Conservation (phyloP, 2,888 invertebrate genomes). For the Vesta saturnalis region DNA sequence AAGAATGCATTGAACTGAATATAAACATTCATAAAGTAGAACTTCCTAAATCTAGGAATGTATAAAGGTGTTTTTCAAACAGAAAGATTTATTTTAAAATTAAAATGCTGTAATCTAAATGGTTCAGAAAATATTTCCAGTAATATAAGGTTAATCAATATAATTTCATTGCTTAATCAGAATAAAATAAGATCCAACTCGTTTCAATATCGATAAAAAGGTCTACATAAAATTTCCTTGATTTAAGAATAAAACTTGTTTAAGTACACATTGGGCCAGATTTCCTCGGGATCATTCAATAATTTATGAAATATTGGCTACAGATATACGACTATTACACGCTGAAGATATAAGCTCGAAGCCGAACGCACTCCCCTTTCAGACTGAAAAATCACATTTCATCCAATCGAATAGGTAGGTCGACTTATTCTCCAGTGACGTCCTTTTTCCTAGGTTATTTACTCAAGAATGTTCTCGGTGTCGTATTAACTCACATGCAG, state of each 20-base stretch:
- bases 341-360: slow-evolving; percentile 32
- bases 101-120: too few relatives aligned
- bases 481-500: slow-evolving; percentile 23
- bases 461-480: slow-evolving; percentile 22
- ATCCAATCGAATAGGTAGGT: slow-evolving; percentile 34
- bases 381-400: slow-evolving; percentile 39
- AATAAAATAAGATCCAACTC: too few relatives aligned
- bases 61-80: too few relatives aligned
- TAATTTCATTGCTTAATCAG: too few relatives aligned
- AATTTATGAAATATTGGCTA: slow-evolving; percentile 28
- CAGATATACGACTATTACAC: slow-evolving; percentile 25
- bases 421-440: slow-evolving; percentile 33
- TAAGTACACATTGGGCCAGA: slow-evolving; percentile 13
- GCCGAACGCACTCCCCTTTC: slow-evolving; percentile 31
- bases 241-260: slow-evolving; percentile 16
- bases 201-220: slow-evolving; percentile 6
- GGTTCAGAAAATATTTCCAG: too few relatives aligned
- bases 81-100: too few relatives aligned
- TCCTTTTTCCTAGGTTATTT: slow-evolving; percentile 25
- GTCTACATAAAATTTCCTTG: slow-evolving; percentile 1
- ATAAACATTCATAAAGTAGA: too few relatives aligned
- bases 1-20: too few relatives aligned
- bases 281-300: slow-evolving; percentile 20
- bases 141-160: too few relatives aligned
- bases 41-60: too few relatives aligned